Base-by-base conservation (phyloP, 1,140 invertebrate species). In the Ylistrum balloti region DNA sequence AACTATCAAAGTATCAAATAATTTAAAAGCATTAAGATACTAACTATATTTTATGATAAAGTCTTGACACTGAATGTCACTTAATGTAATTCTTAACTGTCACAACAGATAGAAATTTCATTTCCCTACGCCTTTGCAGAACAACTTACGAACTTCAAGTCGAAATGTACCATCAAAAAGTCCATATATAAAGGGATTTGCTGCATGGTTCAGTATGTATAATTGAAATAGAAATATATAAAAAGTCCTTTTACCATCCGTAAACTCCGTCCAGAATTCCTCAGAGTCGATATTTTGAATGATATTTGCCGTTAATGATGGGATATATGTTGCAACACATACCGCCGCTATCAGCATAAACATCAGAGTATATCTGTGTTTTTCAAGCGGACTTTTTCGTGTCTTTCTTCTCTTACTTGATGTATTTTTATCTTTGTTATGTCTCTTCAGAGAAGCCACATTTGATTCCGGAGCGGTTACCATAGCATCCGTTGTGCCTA, bases 301-400 rank as follows among this genome's bases (percentile, higher is more conserved):
- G 74, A 33, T 85, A 56, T 87, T 74, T n/a, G 85, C 35, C 28
- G 85, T 86, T 0, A 88, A 35, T 28, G 89, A 86, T 15, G 86
- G 90, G 20, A 90, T 87, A 45, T 90, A 90, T 32, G 86, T 87
- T 33, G 86, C 86, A 13, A 90, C 86, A 48, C 86, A 90, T 15
- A 90, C 45, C 33, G 87, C 45, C 0, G 88, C 48, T n/a, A 89
- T 87, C n/a, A 89, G 33, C 88, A 91, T 87, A 48, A 87, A 89
- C 87, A 87, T 88, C 33, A 89, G 17, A 33, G 88, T 89, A 17
- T 87, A 87, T 88, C 86, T 89, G 22, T 88, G 41, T 13, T 85
- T 87, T 38, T 86, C 35, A 20, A n/a, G 20, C 17, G 85, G 22
- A 13, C n/a, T 87, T 45, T 48, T 28, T 56, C 88, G 10, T 38